Base-by-base conservation (phyloP, 2,113 vertebrate genomes). In the Pangasianodon gigas region DNA sequence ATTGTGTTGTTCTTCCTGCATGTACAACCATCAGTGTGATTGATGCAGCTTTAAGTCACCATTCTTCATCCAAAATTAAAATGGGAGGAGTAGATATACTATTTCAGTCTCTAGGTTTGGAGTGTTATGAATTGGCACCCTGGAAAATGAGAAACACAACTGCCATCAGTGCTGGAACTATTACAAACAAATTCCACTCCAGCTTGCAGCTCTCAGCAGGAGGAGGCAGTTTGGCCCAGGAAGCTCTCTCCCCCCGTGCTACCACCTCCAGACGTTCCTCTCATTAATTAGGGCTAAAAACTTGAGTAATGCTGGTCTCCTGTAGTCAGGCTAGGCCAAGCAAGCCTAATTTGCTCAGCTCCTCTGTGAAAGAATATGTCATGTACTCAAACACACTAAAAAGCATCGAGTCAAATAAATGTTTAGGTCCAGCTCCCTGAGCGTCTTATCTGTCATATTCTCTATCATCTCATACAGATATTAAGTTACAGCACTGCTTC, bases 121-220 rank as follows among this genome's bases (percentile, higher is more conserved):
- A 86, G 75, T 54, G 80, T 91, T 92, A 77, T 48, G 85, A 91
- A 94, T 92, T 89, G 84, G 77, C 89, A 87, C 88, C 81, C 65
- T 87, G 92, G 91, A 91, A 94, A 94, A 94, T 93, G 67, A 88
- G 84, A 92, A 93, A 87, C 91, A 93, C 91, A 89, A 86, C 14
- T 67, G 89, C 24, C 91, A 91, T 87, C 90, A 54, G 11, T 88
- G 80, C 88, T 90, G 91, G 91, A 92, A 93, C 54, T 85, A 84
- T 87, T 89, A 86, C 46, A 82, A 91, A 89, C 93, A 85, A 46
- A 83, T 89, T 93, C 80, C 65, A 87, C 44, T 87, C 89, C 87
- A 87, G 79, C 88, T 44, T 77, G 71, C 29, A 75, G 88, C 87
- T 92, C 48, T 90, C 90, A 88, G 67, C 46, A 37, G 32, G 54